Base-by-base conservation (phyloP, 2,797 vertebrate species). In the Brachyalestes nurse region DNA sequence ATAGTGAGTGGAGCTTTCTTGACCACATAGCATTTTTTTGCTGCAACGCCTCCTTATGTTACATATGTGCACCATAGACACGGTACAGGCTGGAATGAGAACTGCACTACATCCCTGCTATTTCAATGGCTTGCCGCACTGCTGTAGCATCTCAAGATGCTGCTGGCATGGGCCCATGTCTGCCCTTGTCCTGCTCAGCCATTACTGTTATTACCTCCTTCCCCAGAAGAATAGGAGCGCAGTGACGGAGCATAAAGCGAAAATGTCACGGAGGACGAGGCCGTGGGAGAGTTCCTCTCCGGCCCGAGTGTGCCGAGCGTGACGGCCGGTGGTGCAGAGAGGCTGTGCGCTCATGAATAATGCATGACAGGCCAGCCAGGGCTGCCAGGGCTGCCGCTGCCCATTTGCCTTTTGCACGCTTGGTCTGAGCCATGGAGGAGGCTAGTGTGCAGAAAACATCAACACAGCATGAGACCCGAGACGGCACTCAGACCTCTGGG, bases 361-460 rank as follows among this genome's bases (percentile, higher is more conserved):
- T 90, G 89, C 91, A 94, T 93, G 86, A 76, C 40, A 23, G 78
- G 71, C 62, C 28, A 21, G 78, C 78, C 85, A 81, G 84, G 84
- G 87, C 89, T 81, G 78, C 77, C 42, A 85, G 89, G 88, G 82
- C 53, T 76, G 78, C 84, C 84, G 84, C 86, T 90, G 91, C 89
- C 91, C 90, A 90, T 92, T 93, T 93, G 90, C 49, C 91, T 89
- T 92, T 92, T 92, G 88, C 91, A 93, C 90, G 92, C 91, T 91
- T 91, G 92, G 89, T 86, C 90, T 91, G 89, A 90, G 87, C 86
- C 85, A 85, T 80, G 88, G 88, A 91, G 87, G 89, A 90, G 53
- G 87, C 88, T 89, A 89, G 81, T n/a, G 72, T 57, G 60, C 49
- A 64, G 64, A 34, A 51, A 23, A 45, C 7, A 10, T 53, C 25